These are phyloP conservation scores for Schizopygopsis pylzovi DNA, from an alignment of 2,797 vertebrate genomes.

Conservation along the genomic window DNA sequence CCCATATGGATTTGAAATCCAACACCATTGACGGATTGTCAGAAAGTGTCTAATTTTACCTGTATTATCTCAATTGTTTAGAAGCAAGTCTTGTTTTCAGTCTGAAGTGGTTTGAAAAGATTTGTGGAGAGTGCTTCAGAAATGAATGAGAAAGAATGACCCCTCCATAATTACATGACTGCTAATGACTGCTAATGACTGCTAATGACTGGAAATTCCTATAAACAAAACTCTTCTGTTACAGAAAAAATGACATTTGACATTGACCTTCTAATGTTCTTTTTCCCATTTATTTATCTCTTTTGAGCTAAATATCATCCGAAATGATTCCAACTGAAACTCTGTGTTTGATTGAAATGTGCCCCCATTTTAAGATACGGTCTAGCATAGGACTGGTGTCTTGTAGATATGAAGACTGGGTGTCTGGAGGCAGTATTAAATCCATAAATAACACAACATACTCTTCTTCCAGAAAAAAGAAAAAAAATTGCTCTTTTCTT, in stretches of 20 bases:
- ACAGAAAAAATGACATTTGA: slow-evolving; percentile 31
- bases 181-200: slow-evolving; percentile 37
- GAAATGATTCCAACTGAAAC: slow-evolving; percentile 60
- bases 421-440: slow-evolving; percentile 71
- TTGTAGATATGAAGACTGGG: slow-evolving; percentile 77
- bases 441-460: slow-evolving; percentile 61
- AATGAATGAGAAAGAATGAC: slow-evolving; percentile 29
- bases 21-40: not conserved
- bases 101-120: slow-evolving; percentile 15
- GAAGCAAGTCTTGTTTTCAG: not conserved
- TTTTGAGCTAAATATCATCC: slow-evolving; percentile 47
- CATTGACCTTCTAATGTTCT: slow-evolving; percentile 32
- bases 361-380: slow-evolving; percentile 50
- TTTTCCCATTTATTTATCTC: slow-evolving; percentile 29
- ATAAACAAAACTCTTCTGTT: slow-evolving; percentile 16
- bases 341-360: slow-evolving; percentile 51
- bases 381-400: slow-evolving; percentile 67
- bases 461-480: slow-evolving; percentile 72
- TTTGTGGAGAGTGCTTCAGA: slow-evolving; percentile 9
- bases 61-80: not conserved
- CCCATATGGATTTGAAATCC: not conserved
- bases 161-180: slow-evolving; percentile 24
- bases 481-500: slow-evolving; percentile 28
- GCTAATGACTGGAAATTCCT: slow-evolving; percentile 28
- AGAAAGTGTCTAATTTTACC: not conserved